Evolutionary conservation across 1,140 invertebrate species (phyloP), one percentile per base, ranked within the genome.

Genomic region (Saxidomus purpurata): DNA sequence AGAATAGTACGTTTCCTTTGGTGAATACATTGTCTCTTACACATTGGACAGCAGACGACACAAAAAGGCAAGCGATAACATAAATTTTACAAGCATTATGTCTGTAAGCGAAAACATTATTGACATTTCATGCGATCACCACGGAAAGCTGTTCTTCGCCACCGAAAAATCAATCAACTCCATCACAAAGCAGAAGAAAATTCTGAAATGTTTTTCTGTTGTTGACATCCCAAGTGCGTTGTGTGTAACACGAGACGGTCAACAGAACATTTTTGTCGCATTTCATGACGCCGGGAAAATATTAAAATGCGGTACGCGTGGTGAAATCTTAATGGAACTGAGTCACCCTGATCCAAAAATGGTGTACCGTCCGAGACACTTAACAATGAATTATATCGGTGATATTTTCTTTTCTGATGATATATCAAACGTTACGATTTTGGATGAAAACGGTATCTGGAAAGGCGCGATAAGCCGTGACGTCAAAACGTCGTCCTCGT

Each of bases 371-470:
- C 59, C 86, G 47, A 59, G 86, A 49, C 76, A 81, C 43, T 0
- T 88, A 59, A 71, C 59, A 25, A 31, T 52, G 38, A 88, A 88
- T 28, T 34, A 36, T 25, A 63, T 88, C 28, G 59, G 59, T 25
- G 86, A 88, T 38, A 31, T 88, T 11, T 71, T 88, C 28, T 81
- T 88, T 25, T 88, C 86, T 13, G 86, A 88, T 40, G 86, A 81
- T 36, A 81, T 81, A n/a, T 88, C 86, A 47, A 88, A 88, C 43
- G 31, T 88, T 4, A 88, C 86, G 9, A 81, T 88, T 43, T 36
- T 88, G 22, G 86, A 88, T 36, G 59, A 15, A 9, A 88, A 88
- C 34, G 86, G 86, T 22, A 88, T 81, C n/a, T 81, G 76, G 86
- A 88, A 88, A 81, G 25, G 55, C 13, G 25, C 52, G 3, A 81